Evolutionary conservation across 2,797 vertebrate species (phyloP).

Genomic region (Enteromius unitaeniatus): DNA sequence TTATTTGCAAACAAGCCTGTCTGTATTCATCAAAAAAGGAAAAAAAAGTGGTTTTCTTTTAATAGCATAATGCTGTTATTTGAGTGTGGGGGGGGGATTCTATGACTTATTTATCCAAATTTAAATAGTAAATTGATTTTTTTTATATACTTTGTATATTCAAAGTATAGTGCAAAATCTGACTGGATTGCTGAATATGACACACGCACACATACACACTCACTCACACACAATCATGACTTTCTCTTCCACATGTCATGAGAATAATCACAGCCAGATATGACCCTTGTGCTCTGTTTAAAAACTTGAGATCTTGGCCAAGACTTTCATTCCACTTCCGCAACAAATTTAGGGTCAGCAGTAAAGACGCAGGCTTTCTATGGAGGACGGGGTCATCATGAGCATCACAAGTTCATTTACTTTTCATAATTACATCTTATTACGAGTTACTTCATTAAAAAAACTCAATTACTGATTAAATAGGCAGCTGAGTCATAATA

Average conservation of each 20-base stretch:
- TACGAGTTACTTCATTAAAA: neutral
- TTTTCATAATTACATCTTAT: slow-evolving; percentile 62
- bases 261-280: slow-evolving; percentile 84
- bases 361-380: slow-evolving; percentile 78
- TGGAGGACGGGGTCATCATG: slow-evolving; percentile 74
- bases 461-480: slow-evolving; percentile 8
- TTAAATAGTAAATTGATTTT: neutral
- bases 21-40: slow-evolving; percentile 26
- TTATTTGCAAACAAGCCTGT: slow-evolving; percentile 56
- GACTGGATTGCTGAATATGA: neutral
- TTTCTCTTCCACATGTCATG: slow-evolving; percentile 74
- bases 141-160: neutral
- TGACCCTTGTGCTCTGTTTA: slow-evolving; percentile 77
- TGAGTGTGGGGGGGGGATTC: neutral
- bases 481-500: neutral
- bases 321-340: slow-evolving; percentile 75
- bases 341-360: slow-evolving; percentile 80
- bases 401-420: slow-evolving; percentile 38
- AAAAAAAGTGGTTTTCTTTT: neutral
- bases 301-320: slow-evolving; percentile 72
- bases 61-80: neutral
- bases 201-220: neutral
- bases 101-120: neutral
- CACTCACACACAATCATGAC: slow-evolving; percentile 38
- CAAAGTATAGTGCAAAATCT: neutral